Conservation (phyloP, 1,140 invertebrate genomes). For the Tetramorium simillimum region DNA sequence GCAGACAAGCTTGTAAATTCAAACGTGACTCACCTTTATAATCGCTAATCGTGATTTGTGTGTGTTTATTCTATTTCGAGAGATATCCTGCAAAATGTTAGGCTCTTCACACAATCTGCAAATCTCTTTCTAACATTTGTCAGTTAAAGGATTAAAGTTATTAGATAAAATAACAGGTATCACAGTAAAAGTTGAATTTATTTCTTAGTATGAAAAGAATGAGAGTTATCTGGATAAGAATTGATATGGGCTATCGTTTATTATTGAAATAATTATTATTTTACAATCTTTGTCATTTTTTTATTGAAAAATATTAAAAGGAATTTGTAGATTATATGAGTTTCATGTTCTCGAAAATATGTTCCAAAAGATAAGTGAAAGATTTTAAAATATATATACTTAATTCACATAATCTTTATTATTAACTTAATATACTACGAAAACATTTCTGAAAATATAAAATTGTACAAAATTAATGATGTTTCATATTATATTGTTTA, state of each 20-base stretch:
- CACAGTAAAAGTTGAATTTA: not conserved
- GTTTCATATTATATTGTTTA: not conserved
- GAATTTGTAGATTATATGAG: too few species aligned
- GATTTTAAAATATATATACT: too few species aligned
- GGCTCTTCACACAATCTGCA: not conserved
- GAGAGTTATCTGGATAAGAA: not conserved
- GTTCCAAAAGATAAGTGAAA: not conserved
- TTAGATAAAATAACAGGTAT: not conserved
- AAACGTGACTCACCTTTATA: conserved; percentile 23
- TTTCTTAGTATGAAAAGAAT: not conserved
- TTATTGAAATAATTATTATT: not conserved
- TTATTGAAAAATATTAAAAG: too few species aligned
- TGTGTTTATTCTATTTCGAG: not conserved
- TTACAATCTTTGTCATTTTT: not conserved
- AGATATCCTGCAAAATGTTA: not conserved
- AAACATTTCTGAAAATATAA: not conserved
- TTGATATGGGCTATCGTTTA: not conserved
- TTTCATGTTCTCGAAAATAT: not conserved
- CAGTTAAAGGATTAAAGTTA: not conserved
- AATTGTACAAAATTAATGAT: not conserved
- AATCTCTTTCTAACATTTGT: not conserved
- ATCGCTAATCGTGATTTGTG: conserved; percentile 29
- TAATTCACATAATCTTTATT: too few species aligned
- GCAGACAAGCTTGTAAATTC: conserved; percentile 17
- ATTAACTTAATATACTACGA: too few species aligned